Percentiles rank a stretch among this genome's conserved stretches.
Evolutionary conservation across 2,797 vertebrate genomes (phyloP).

Genomic region (Amniataba percoides): DNA sequence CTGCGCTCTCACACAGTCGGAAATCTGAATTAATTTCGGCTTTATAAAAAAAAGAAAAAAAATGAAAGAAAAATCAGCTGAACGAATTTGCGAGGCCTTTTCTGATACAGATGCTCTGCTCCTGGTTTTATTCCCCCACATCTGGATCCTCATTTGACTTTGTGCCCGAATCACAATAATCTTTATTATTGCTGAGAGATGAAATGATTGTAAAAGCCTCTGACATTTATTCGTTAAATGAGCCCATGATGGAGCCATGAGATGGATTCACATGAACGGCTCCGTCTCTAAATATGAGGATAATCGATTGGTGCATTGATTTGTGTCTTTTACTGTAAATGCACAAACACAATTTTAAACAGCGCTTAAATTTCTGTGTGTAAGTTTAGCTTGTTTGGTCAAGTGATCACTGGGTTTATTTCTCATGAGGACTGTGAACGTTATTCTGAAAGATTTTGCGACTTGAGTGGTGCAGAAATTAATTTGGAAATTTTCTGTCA

Average conservation of each 20-base stretch:
- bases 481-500: background rate
- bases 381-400: background rate
- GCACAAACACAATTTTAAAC: background rate
- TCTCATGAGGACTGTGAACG: background rate
- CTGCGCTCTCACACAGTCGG: slow-evolving; percentile 27
- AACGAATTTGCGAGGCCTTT: background rate
- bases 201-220: background rate
- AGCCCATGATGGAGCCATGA: background rate
- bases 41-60: background rate
- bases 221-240: slow-evolving; percentile 59
- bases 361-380: background rate
- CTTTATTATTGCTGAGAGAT: slow-evolving; percentile 2
- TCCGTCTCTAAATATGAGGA: background rate
- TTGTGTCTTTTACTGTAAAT: background rate
- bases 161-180: slow-evolving; percentile 1
- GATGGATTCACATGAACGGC: background rate
- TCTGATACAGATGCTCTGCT: fast-evolving
- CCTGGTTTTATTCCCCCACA: background rate
- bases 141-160: background rate
- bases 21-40: slow-evolving; percentile 36
- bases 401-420: background rate
- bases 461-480: background rate
- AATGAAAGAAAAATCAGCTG: background rate
- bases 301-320: background rate
- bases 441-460: slow-evolving; percentile 3